phyloP scores from a whole-genome alignment of 92 coral and sea anemone genomes.

The Phymanthus crucifer region DNA sequence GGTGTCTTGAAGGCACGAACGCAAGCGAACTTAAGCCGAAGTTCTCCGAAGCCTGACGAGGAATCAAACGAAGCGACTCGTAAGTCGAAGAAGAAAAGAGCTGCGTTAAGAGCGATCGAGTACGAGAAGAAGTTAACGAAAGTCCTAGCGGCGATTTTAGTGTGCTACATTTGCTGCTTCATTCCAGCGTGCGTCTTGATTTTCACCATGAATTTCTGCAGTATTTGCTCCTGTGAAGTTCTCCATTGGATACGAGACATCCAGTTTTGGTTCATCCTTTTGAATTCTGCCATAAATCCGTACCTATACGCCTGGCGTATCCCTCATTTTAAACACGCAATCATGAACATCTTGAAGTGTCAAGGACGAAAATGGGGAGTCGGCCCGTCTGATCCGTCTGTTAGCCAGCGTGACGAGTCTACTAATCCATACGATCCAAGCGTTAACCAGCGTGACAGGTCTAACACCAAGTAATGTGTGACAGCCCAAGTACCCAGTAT shows the following conservation, averaged over 20 bases:
- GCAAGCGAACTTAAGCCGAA: neutral
- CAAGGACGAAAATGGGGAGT: neutral
- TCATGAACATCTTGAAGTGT: conserved; percentile 23
- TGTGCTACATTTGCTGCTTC: conserved; percentile 61
- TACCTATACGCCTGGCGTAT: conserved; percentile 75
- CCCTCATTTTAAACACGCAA: conserved; percentile 58
- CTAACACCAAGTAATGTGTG: neutral
- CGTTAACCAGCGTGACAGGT: neutral
- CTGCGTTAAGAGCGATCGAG: conserved; percentile 9
- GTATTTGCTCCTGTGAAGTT: conserved; percentile 56
- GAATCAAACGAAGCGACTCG: neutral
- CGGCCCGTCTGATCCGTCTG: neutral
- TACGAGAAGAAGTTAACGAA: conserved; percentile 26
- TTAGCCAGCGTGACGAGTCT: neutral
- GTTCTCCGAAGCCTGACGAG: neutral
- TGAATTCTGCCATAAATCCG: conserved; percentile 69
- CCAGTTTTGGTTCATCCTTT: conserved; percentile 52
- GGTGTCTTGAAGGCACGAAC: conserved; percentile 24
- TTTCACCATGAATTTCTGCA: conserved; percentile 66
- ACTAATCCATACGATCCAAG: neutral
- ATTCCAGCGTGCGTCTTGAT: conserved; percentile 67
- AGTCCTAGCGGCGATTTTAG: conserved; percentile 50
- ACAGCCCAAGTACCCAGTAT: too few relatives aligned
- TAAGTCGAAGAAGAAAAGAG: neutral
- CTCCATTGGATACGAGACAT: conserved; percentile 81